phyloP scores from a whole-genome alignment of 2,888 invertebrate species.

The Sinodicranocentrus sp. region DNA sequence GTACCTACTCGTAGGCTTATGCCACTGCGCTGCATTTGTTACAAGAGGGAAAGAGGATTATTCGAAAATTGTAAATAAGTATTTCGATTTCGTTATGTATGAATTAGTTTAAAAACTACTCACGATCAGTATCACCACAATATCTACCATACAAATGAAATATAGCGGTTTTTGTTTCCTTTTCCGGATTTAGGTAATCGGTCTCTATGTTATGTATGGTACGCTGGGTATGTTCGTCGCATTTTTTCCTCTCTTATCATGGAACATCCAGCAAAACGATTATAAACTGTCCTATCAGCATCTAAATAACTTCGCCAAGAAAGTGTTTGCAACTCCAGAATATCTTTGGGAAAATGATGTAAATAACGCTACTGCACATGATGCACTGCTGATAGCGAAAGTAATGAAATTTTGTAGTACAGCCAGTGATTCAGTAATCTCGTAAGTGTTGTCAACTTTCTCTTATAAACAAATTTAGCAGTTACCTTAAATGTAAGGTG shows the following conservation, averaged over 20 bases:
- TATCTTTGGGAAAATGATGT: neutral
- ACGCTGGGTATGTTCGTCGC: constrained; percentile 21
- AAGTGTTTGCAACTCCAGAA: neutral
- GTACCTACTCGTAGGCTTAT: constrained; percentile 29
- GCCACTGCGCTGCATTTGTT: constrained; percentile 31
- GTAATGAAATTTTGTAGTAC: neutral
- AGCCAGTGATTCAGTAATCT: neutral
- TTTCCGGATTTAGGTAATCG: constrained; percentile 13
- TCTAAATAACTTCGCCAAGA: constrained; percentile 8
- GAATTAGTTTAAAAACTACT: too few species aligned
- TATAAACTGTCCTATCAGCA: neutral
- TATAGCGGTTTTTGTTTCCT: too few species aligned
- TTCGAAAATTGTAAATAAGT: neutral
- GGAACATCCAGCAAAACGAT: constrained; percentile 10
- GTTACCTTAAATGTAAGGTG: too few species aligned
- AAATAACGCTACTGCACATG: constrained; percentile 23
- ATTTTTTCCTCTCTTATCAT: constrained; percentile 32
- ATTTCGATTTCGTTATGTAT: too few species aligned
- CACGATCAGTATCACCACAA: too few species aligned
- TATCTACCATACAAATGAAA: too few species aligned
- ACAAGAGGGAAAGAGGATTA: constrained; percentile 33
- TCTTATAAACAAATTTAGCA: too few species aligned
- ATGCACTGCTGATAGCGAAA: constrained; percentile 4
- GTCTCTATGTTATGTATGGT: too few species aligned
- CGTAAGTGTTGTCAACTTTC: too few species aligned